A percentile compares a stretch with the other conserved stretches of the same genome.
Conservation (phyloP, 2,888 invertebrate genomes). For the Tipula lateralis region DNA sequence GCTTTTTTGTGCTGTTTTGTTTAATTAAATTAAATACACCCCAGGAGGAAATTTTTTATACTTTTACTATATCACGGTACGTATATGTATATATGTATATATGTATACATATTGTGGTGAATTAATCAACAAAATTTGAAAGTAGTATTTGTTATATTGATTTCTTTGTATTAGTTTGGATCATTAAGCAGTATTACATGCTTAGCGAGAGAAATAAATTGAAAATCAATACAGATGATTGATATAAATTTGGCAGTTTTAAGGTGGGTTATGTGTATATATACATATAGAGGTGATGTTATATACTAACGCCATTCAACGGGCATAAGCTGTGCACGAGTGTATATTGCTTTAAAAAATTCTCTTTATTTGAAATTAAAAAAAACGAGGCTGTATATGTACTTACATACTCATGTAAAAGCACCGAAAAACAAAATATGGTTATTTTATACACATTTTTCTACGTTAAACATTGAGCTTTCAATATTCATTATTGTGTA, state of each 20-base stretch:
- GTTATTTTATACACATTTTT: neutral
- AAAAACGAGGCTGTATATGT: neutral
- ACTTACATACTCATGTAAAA: neutral
- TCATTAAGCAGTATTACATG: neutral
- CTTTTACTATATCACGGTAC: neutral
- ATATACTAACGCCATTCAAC: neutral
- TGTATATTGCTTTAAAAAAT: neutral
- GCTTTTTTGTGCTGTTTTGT: neutral
- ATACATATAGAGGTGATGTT: neutral
- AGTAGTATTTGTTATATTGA: neutral
- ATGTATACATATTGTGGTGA: neutral
- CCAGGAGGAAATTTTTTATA: neutral
- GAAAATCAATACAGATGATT: neutral
- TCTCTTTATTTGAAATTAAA: neutral
- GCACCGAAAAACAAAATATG: neutral
- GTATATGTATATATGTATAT: neutral
- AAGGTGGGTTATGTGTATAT: neutral
- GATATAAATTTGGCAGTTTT: neutral
- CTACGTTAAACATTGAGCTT: neutral
- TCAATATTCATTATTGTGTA: neutral
- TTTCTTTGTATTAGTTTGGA: neutral
- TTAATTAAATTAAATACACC: conserved; percentile 24
- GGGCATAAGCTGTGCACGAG: neutral
- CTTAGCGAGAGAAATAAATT: neutral
- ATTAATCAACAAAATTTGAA: neutral